Evolutionary conservation across 2,113 vertebrate genomes (phyloP), one percentile per base, ranked within the genome.

Genomic region (Odocoileus virginianus): DNA sequence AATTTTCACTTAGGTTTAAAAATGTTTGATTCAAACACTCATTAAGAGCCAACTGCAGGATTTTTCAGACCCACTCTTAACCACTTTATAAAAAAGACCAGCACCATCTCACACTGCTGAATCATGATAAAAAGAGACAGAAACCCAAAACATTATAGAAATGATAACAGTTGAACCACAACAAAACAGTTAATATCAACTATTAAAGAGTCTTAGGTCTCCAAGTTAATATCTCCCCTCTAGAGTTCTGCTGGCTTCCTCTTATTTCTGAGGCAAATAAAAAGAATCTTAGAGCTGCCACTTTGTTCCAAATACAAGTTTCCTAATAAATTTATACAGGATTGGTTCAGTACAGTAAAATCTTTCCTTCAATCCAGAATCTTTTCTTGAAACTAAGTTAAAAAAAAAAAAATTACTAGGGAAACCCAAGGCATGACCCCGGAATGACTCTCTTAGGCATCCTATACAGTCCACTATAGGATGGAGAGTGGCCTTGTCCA

Each of bases 221-320:
- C 61, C 43, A 90, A 81, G 64, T 27, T 40, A 50, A 14, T 43
- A n/a, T 50, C n/a, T 64, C 30, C 47, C 61, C 12, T 50, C 33
- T 28, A 50, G 23, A 85, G 47, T 36, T 94, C 82, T 84, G 92
- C 6, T 76, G 60, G 82, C 10, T 84, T 97, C 54, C 14, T 91
- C 25, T 6, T 12, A 47, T n/a, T 45, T 86, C 76, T 58, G 64
- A 96, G 60, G 64, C 30, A 33, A 57, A 81, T 33, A 86, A 81
- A 97, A 96, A 87, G 27, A 91, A 33, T 71, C 54, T 61, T 30
- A 76, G 23, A 95, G 94, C 96, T 97, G 95, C 87, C 54, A 47
- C 55, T 94, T 85, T 92, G 54, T 97, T 87, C 23, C 61, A 60
- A 92, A 94, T 52, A 96, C 47, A 93, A 67, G 36, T 85, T 95